A percentile compares a stretch with the other conserved stretches of the same genome.
These are phyloP conservation scores for Neogale vison DNA, from an alignment of 2,113 vertebrate genomes.

Conservation along the genomic window DNA sequence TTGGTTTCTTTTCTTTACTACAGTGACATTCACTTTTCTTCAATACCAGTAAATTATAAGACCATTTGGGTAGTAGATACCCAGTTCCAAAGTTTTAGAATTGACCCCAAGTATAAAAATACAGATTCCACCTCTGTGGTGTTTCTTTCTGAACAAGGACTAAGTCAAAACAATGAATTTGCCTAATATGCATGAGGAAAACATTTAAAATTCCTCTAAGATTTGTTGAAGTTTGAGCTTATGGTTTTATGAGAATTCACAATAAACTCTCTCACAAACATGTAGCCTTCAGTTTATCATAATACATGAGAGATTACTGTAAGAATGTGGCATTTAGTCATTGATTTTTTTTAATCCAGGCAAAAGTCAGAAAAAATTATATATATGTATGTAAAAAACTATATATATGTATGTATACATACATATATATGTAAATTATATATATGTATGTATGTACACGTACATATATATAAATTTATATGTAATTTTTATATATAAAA, in stretches of 20 bases:
- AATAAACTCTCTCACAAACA: neutral
- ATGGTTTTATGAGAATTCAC: neutral
- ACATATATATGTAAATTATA: too few relatives aligned
- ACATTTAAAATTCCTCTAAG: neutral
- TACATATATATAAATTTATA: too few relatives aligned
- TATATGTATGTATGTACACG: too few relatives aligned
- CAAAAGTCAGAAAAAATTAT: neutral
- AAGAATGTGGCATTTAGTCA: neutral
- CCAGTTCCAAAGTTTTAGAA: neutral
- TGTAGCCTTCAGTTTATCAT: neutral
- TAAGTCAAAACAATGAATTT: neutral
- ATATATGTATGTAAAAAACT: too few relatives aligned
- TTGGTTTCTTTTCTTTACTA: neutral
- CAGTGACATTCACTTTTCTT: neutral
- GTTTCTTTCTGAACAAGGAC: neutral
- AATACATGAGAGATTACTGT: neutral
- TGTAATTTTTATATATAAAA: too few relatives aligned
- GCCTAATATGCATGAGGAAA: neutral
- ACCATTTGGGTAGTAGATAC: neutral
- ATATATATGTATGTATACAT: too few relatives aligned
- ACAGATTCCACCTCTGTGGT: neutral
- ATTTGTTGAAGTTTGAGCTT: conserved; percentile 28
- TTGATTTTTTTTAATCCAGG: conserved; percentile 9
- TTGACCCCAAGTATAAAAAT: neutral
- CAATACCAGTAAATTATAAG: neutral